Percentiles rank a stretch among this genome's conserved stretches.
phyloP scores from a whole-genome alignment of 2,888 invertebrate species.

The Cordilura impudica region DNA sequence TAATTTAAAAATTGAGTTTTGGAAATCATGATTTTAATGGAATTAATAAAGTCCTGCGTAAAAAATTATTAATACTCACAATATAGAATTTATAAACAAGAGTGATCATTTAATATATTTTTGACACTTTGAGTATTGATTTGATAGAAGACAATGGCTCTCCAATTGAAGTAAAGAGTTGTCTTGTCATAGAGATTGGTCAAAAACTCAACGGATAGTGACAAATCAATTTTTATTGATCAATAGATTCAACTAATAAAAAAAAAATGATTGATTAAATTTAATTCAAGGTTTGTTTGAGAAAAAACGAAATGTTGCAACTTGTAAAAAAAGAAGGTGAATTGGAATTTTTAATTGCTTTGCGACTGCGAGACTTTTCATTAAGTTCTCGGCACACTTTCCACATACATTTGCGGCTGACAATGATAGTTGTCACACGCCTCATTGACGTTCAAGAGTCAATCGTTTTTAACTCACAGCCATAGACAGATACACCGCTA shows the following conservation, averaged over 20 bases:
- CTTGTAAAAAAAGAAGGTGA: conserved; percentile 30
- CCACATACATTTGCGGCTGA: conserved; percentile 6
- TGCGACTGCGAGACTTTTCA: conserved; percentile 32
- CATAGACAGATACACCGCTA: conserved; percentile 12
- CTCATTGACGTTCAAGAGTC: conserved; percentile 58
- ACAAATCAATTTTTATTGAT: conserved; percentile 40
- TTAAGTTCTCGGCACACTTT: conserved; percentile 8
- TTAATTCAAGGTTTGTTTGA: neutral
- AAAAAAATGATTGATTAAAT: conserved; percentile 53
- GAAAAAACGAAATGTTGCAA: neutral
- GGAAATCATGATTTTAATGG: neutral
- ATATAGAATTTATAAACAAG: conserved; percentile 7
- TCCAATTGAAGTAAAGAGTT: conserved; percentile 45
- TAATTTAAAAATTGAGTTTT: conserved; percentile 20
- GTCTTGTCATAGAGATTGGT: conserved; percentile 53
- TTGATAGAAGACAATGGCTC: neutral
- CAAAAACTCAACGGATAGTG: conserved; percentile 51
- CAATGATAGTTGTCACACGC: conserved; percentile 57
- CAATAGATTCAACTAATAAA: conserved; percentile 55
- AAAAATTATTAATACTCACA: conserved; percentile 39
- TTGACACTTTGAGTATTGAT: conserved; percentile 48
- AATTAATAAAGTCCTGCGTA: conserved; percentile 61
- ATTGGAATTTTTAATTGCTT: conserved; percentile 51
- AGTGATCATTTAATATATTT: conserved; percentile 59
- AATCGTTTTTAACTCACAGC: conserved; percentile 19